Conservation (phyloP, 1,140 invertebrate species). For the Drosophila melanica region DNA sequence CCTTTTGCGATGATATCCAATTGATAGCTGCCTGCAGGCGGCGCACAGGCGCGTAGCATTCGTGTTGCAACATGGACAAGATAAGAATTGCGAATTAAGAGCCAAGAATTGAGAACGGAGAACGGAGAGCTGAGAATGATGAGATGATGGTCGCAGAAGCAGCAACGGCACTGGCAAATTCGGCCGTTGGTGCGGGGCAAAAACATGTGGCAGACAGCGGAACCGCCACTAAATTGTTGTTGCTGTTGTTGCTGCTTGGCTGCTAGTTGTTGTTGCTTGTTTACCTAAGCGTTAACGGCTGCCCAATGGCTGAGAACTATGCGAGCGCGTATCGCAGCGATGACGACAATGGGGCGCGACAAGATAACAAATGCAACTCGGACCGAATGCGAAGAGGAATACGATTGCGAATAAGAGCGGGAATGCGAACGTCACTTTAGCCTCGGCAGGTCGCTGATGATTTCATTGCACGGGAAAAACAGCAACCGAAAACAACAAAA, state of each 20-base stretch:
- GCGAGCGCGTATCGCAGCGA: slow-evolving; percentile 1
- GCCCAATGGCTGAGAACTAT: slow-evolving; percentile 34
- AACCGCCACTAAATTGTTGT: slow-evolving; percentile 40
- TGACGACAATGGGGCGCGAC: slow-evolving; percentile 48
- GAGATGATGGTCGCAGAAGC: slow-evolving; percentile 24
- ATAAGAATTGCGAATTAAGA: slow-evolving; percentile 23
- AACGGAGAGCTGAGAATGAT: slow-evolving; percentile 15
- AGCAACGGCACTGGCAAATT: slow-evolving; percentile 7
- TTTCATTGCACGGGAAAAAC: slow-evolving; percentile 1
- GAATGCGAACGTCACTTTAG: not conserved
- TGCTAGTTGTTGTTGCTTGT: slow-evolving; percentile 21
- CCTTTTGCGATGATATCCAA: slow-evolving; percentile 37
- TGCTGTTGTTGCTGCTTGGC: slow-evolving; percentile 11
- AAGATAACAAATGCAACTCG: slow-evolving; percentile 36
- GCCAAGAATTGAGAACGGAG: not conserved
- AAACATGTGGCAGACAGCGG: slow-evolving; percentile 30
- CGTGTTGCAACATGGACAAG: slow-evolving; percentile 43
- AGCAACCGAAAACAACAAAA: not conserved
- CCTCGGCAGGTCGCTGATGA: slow-evolving; percentile 16
- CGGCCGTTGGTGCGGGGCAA: slow-evolving; percentile 1
- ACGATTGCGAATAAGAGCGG: not conserved
- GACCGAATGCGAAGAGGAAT: not conserved
- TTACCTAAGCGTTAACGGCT: slow-evolving; percentile 39
- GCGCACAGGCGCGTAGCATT: slow-evolving; percentile 34
- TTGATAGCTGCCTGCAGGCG: slow-evolving; percentile 36